Percentiles rank a stretch among this genome's conserved stretches.
Evolutionary conservation across 2,888 invertebrate species (phyloP).

Genomic region (Pollenia labialis): DNA sequence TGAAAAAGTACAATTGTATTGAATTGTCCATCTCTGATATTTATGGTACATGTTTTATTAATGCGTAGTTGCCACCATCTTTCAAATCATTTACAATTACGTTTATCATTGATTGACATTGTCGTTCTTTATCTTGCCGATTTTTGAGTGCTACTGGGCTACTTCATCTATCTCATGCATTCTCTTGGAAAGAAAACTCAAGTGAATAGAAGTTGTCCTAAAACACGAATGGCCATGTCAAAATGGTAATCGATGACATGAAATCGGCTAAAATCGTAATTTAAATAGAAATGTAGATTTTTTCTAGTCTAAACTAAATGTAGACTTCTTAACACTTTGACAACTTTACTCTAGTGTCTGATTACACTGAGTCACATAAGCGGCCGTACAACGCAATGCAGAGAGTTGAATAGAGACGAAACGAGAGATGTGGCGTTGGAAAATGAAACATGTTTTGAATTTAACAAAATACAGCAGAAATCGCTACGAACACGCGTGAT

Average conservation of each 20-base stretch:
- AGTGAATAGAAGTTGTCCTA: slow-evolving; percentile 47
- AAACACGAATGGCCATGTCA: slow-evolving; percentile 71
- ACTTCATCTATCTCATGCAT: background rate
- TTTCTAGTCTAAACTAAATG: background rate
- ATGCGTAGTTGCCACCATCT: background rate
- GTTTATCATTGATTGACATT: slow-evolving; percentile 54
- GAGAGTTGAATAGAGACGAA: too few relatives aligned
- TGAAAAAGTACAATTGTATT: too few relatives aligned
- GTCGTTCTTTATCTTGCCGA: slow-evolving; percentile 44
- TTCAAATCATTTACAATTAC: slow-evolving; percentile 41
- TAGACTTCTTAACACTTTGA: slow-evolving; percentile 14
- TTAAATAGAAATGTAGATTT: slow-evolving; percentile 47
- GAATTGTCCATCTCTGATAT: background rate
- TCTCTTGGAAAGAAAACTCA: background rate
- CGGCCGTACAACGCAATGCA: background rate
- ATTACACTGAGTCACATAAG: slow-evolving; percentile 49
- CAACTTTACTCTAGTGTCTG: slow-evolving; percentile 62
- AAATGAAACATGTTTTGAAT: slow-evolving; percentile 4
- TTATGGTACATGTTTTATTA: background rate
- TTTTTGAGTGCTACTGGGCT: slow-evolving; percentile 36
- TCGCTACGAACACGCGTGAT: slow-evolving; percentile 66
- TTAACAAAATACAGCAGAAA: slow-evolving; percentile 15
- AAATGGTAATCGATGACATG: slow-evolving; percentile 68
- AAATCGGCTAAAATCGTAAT: slow-evolving; percentile 61
- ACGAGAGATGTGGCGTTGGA: background rate